A percentile compares a stretch with the other conserved stretches of the same genome.
Conservation (phyloP, 2,797 vertebrate species). For the Lerista edwardsae region DNA sequence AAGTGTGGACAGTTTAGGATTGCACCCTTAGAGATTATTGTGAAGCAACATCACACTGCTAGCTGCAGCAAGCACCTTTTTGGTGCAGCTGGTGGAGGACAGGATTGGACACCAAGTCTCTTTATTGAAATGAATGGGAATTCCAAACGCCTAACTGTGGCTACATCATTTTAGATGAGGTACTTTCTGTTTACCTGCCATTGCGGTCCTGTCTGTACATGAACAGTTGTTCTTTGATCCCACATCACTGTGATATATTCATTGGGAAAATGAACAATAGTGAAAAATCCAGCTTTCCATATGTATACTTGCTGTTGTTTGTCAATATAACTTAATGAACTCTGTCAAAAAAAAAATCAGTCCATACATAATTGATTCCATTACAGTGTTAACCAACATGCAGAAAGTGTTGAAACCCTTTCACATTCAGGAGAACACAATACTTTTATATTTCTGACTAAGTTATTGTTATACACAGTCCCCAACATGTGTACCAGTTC, state of each 20-base stretch:
- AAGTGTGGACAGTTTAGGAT: no score
- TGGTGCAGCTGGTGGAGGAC: no score
- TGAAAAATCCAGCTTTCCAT: conserved; percentile 92
- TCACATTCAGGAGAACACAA: background rate
- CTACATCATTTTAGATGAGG: background rate
- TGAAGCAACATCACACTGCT: background rate
- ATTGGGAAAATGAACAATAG: conserved; percentile 86
- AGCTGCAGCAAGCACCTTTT: no score
- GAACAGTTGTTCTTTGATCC: conserved; percentile 94
- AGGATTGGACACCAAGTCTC: no score
- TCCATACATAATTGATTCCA: background rate
- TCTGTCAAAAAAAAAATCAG: conserved; percentile 76
- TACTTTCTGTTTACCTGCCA: conserved; percentile 86
- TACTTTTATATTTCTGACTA: background rate
- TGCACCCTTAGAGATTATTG: background rate
- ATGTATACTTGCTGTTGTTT: conserved; percentile 81
- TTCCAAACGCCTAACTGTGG: background rate
- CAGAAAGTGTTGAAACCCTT: background rate
- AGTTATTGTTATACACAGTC: background rate
- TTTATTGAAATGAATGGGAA: background rate
- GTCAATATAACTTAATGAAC: conserved; percentile 85
- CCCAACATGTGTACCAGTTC: no score
- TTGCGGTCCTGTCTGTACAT: conserved; percentile 90
- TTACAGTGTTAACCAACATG: conserved; percentile 3
- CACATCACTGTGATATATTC: conserved; percentile 91